Percentiles rank a stretch among this genome's conserved stretches.
These are phyloP conservation scores for Ectemnius continuus DNA, from an alignment of 2,888 invertebrate species.

Conservation along the genomic window DNA sequence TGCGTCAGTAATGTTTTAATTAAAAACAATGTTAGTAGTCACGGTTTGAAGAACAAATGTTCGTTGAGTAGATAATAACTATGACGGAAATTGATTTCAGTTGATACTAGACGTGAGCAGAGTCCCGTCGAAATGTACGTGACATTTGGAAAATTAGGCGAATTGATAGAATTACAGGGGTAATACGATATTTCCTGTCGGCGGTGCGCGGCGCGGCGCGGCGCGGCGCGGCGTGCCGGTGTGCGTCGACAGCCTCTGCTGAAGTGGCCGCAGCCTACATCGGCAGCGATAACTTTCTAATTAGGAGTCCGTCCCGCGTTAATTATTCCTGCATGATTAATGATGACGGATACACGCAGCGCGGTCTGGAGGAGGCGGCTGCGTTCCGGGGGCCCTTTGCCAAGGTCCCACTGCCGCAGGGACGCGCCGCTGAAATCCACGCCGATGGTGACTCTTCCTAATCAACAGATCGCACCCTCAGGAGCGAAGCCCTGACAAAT, in stretches of 20 bases:
- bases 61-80: no score
- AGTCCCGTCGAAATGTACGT: constrained; percentile 11
- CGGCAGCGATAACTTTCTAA: constrained; percentile 72
- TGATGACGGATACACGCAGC: constrained; percentile 63
- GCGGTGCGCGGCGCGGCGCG: not conserved
- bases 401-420: constrained; percentile 40
- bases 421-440: constrained; percentile 38
- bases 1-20: no score
- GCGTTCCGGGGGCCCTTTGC: constrained; percentile 20
- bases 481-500: constrained; percentile 62
- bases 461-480: constrained; percentile 65
- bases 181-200: not conserved
- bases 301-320: constrained; percentile 70
- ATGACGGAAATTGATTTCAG: no score
- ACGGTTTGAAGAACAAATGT: no score
- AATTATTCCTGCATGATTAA: constrained; percentile 73
- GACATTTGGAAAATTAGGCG: no score
- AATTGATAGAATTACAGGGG: not conserved
- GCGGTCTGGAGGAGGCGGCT: constrained; percentile 36
- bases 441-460: constrained; percentile 51
- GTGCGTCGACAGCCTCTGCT: constrained; percentile 19
- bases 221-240: constrained; percentile 1
- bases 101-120: not conserved
- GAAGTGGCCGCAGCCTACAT: constrained; percentile 54
- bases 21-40: no score